phyloP scores from a whole-genome alignment of 2,113 vertebrate genomes.

The Limanda limanda region DNA sequence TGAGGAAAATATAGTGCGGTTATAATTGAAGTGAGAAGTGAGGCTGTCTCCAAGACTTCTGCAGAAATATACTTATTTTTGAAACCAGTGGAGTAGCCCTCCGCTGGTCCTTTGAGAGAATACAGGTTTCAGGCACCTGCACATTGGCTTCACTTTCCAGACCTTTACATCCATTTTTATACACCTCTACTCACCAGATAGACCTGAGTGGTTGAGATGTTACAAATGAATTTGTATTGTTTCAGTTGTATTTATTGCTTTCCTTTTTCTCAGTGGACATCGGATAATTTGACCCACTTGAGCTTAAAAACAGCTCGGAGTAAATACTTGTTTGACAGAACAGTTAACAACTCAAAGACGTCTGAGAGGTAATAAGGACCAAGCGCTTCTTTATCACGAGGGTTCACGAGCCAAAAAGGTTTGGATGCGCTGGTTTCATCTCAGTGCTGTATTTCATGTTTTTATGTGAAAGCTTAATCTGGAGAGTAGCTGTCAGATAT shows the following conservation, averaged over 20 bases:
- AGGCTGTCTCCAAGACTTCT: no score
- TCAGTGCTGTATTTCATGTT: background rate
- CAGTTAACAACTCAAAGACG: background rate
- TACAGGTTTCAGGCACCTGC: no score
- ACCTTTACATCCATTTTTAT: no score
- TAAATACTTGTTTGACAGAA: background rate
- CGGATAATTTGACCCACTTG: background rate
- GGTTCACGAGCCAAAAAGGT: background rate
- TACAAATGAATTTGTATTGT: background rate
- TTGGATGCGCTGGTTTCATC: background rate
- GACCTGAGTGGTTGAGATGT: background rate
- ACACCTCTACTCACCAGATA: no score
- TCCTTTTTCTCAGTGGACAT: background rate
- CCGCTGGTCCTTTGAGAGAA: no score
- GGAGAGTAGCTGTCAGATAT: background rate
- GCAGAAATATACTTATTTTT: no score
- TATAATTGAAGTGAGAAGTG: no score
- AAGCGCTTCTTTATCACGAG: background rate
- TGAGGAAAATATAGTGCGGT: no score
- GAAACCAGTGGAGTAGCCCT: no score
- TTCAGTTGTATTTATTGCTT: background rate
- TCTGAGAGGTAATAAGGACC: background rate
- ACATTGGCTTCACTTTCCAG: background rate
- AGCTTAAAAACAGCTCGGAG: background rate
- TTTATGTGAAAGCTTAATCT: constrained; percentile 3